These are phyloP conservation scores for Acyrthosiphon pisum DNA, from an alignment of 1,140 invertebrate genomes.

Conservation along the genomic window DNA sequence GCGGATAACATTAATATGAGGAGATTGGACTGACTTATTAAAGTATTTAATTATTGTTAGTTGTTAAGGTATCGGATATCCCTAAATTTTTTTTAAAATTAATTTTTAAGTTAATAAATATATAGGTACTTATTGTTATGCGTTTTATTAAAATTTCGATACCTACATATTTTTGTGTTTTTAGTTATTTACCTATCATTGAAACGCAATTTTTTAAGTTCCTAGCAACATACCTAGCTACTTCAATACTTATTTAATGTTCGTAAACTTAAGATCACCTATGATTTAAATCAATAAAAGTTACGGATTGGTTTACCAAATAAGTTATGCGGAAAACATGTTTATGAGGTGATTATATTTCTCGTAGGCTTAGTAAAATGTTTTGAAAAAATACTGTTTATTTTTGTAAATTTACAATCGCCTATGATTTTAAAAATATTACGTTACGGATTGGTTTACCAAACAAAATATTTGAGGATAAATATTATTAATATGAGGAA, in stretches of 20 bases:
- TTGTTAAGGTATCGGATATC: too few relatives aligned
- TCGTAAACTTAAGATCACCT: background rate
- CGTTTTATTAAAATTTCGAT: too few relatives aligned
- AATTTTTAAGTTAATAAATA: too few relatives aligned
- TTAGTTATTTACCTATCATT: too few relatives aligned
- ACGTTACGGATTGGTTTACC: background rate
- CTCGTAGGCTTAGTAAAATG: background rate
- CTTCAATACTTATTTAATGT: background rate
- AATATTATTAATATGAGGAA: background rate
- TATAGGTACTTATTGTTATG: too few relatives aligned
- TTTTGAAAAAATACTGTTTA: background rate
- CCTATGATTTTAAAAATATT: background rate
- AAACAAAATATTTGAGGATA: background rate
- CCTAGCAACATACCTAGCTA: background rate
- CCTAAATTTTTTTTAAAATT: too few relatives aligned
- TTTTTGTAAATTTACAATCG: background rate
- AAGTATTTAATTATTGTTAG: background rate
- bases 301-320: conserved; percentile 47
- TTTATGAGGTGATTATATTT: conserved; percentile 1
- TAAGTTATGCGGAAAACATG: background rate
- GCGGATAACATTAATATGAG: too few relatives aligned
- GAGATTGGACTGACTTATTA: background rate
- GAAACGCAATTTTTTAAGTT: background rate
- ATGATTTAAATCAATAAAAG: conserved; percentile 19
- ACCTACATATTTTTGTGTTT: too few relatives aligned